Evolutionary conservation across 2,797 vertebrate species (phyloP).

Genomic region (Ctenopoma multispine): DNA sequence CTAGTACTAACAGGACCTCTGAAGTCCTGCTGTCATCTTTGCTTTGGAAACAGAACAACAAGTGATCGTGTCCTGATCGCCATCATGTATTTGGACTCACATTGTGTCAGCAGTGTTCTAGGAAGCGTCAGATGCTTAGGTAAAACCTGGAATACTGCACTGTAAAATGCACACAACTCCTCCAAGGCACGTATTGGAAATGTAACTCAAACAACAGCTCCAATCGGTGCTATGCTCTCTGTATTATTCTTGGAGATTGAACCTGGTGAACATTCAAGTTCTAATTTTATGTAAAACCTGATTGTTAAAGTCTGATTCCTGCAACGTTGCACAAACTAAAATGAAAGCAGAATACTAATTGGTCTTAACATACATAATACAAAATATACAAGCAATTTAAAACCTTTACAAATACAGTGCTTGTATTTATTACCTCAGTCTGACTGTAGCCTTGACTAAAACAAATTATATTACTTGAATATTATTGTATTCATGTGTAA

Average conservation of each 20-base stretch:
- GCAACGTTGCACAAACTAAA: neutral
- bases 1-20: slow-evolving; percentile 42
- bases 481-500: neutral
- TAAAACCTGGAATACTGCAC: neutral
- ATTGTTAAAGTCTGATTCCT: too few relatives aligned
- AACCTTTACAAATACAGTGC: neutral
- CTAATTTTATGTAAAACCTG: neutral
- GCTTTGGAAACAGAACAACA: slow-evolving; percentile 57
- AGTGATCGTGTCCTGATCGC: slow-evolving; percentile 13
- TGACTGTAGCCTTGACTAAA: neutral
- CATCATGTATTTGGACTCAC: slow-evolving; percentile 13
- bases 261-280: neutral
- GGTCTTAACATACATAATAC: neutral
- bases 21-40: slow-evolving; percentile 53
- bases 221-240: neutral
- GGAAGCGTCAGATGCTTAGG: neutral
- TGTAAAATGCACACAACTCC: neutral
- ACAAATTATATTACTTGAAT: neutral
- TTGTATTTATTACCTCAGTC: neutral
- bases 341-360: neutral
- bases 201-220: neutral
- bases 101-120: neutral
- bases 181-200: neutral
- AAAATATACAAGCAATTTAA: neutral
- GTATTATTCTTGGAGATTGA: neutral